Base-by-base conservation (phyloP, 2,797 vertebrate genomes). In the Tarsius wallacei region DNA sequence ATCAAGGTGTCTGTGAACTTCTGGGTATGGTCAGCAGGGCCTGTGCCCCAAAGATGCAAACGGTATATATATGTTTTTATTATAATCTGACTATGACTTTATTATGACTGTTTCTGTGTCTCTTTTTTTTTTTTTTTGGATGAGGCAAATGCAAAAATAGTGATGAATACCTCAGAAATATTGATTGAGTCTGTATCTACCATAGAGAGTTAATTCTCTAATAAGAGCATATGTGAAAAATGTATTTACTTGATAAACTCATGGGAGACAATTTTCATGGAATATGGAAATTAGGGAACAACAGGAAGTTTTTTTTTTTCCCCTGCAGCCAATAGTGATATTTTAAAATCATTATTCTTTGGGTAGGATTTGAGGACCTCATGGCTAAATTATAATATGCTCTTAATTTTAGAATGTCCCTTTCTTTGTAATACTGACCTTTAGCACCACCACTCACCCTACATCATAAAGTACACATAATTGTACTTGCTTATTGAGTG, bases 11-110 rank as follows among this genome's bases (percentile, higher is more conserved):
- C 53, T 97, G 98, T 74, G 98, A 99, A 57, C 98, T 99, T 97
- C 97, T 99, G 59, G 53, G 80, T 93, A 86, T 97, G 91, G 99
- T 99, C 94, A 99, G 99, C 96, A 97, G 47, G 91, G 98, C 98
- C 64, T 99, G 99, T 97, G 99, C 98, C 51, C 99, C 99, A 68
- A 97, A 90, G 96, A 99, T 99, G 98, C 98, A 98, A 97, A 99
- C 99, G 5, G 99, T 99, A 95, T n/a, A 2, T 80, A 3, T 64
- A 4, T 53, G 61, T 86, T 53, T 78, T 47, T 47, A 53, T 66
- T 81, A 66, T 70, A 21, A 57, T 77, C 71, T 86, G 66, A 70
- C 83, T 94, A 61, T 76, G 26, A 71, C 86, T 73, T 89, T 66
- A 66, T 89, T 94, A 53, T 93, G 31, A 88, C 53, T 53, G 17